Base-by-base conservation (phyloP, 2,888 invertebrate species). In the Tinea trinotella region DNA sequence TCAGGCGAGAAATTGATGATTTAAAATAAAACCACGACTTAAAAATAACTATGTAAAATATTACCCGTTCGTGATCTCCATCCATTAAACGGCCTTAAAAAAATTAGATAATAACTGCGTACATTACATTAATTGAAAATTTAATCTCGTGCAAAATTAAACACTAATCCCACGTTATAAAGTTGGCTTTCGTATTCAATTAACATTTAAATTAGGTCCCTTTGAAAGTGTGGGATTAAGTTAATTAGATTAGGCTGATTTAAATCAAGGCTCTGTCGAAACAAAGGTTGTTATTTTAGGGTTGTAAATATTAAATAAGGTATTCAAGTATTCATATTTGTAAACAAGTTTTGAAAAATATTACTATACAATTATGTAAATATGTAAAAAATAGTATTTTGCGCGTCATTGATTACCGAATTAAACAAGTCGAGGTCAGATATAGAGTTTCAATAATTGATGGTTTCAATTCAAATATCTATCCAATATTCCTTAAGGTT, bases 261-360 rank as follows among this genome's bases (percentile, higher is more conserved):
- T 13, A 46, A 18, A 19, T 46, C 19, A 46, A 15, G 18, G 46
- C 3, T 46, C 46, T 46, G 46, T 17, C 46, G 19, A 10, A 46
- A 46, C 46, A 46, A 40, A 2, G 46, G 2, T 19, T 46, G 46
- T 46, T 46, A 19, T 46, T 46, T 46, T 46, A 46, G 19, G 46
- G 18, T 46, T 40, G 2, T 13, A 40, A 40, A 40, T 6, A 9
- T 3, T 15, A 7, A 40, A 5, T n/a, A n/a, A n/a, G n/a, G n/a
- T n/a, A n/a, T n/a, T n/a, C n/a, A n/a, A n/a, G n/a, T n/a, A n/a
- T n/a, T n/a, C n/a, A n/a, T n/a, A n/a, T n/a, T n/a, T n/a, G n/a
- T n/a, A n/a, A n/a, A n/a, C n/a, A n/a, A n/a, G n/a, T n/a, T n/a
- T n/a, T n/a, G n/a, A n/a, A n/a, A n/a, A n/a, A n/a, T n/a, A n/a